phyloP scores from a whole-genome alignment of 2,888 invertebrate genomes.

The Leptopterna dolabrata region DNA sequence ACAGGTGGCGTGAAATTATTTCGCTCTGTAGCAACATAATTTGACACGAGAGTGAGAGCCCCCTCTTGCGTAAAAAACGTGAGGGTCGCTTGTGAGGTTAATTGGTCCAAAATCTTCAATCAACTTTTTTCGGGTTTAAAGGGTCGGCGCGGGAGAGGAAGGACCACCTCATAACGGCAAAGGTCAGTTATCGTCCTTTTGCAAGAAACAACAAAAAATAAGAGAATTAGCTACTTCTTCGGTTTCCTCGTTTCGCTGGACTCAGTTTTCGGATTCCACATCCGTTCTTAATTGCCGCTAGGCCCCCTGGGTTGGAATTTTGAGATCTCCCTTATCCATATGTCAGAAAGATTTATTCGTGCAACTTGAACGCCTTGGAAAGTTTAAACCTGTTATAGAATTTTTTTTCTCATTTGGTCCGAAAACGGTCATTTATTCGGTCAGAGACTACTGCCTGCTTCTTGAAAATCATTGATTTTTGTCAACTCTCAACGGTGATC shows the following conservation, averaged over 20 bases:
- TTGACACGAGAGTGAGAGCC: neutral
- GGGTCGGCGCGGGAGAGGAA: neutral
- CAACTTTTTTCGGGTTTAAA: neutral
- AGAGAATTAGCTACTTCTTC: neutral
- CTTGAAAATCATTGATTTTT: too few species aligned
- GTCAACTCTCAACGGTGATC: too few species aligned
- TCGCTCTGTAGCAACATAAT: neutral
- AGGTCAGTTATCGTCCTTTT: conserved; percentile 22
- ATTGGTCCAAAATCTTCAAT: conserved; percentile 26
- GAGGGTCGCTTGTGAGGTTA: conserved; percentile 5
- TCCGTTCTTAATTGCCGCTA: neutral
- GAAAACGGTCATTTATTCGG: too few species aligned
- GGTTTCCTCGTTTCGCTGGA: neutral
- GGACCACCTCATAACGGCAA: neutral
- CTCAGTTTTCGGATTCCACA: neutral
- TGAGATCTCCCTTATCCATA: neutral
- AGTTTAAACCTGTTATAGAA: neutral
- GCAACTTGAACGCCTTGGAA: neutral
- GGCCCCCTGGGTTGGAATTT: neutral
- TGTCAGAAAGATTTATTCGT: neutral
- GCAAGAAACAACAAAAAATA: neutral
- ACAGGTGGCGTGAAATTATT: neutral
- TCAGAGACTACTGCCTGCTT: too few species aligned
- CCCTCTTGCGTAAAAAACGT: conserved; percentile 12
- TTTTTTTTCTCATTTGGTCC: neutral